These are phyloP conservation scores for Hyposmocoma kahamanoa DNA, from an alignment of 1,140 invertebrate genomes.

Conservation along the genomic window DNA sequence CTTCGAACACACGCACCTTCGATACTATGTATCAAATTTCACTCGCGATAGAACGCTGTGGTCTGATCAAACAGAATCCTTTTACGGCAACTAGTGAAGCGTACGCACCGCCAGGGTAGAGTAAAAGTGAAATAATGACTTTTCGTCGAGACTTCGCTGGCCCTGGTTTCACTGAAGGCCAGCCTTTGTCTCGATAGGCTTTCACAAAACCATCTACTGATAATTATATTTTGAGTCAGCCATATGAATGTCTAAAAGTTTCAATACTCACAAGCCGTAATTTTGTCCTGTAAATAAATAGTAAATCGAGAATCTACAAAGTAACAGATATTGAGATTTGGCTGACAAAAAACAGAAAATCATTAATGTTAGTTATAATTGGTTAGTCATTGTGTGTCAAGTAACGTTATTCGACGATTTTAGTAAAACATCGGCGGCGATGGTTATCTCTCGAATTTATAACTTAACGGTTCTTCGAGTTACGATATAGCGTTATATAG, in stretches of 20 bases:
- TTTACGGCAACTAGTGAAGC: conserved; percentile 47
- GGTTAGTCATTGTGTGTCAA: conserved; percentile 27
- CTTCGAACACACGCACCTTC: no score
- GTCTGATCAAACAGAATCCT: conserved; percentile 28
- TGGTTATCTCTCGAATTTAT: conserved; percentile 13
- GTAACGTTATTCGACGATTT: conserved; percentile 16
- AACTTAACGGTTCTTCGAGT: conserved; percentile 13
- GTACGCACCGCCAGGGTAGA: conserved; percentile 16
- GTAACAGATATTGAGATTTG: conserved; percentile 32
- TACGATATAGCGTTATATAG: conserved; percentile 10
- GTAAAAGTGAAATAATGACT: conserved; percentile 47
- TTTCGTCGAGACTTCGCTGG: conserved; percentile 8
- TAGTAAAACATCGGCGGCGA: conserved; percentile 3
- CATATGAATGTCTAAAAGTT: no score
- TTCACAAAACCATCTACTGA: background rate
- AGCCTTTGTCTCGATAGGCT: conserved; percentile 10
- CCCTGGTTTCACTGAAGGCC: conserved; percentile 19
- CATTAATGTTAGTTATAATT: conserved; percentile 29
- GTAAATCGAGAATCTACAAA: no score
- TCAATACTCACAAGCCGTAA: no score
- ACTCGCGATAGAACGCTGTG: conserved; percentile 31
- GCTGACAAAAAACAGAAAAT: conserved; percentile 21
- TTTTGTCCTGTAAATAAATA: no score
- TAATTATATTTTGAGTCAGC: no score
- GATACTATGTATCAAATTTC: conserved; percentile 3